Percentiles rank a stretch among this genome's conserved stretches.
These are phyloP conservation scores for Pristionchus entomophagus DNA, from an alignment of 2,888 invertebrate genomes.

Conservation along the genomic window DNA sequence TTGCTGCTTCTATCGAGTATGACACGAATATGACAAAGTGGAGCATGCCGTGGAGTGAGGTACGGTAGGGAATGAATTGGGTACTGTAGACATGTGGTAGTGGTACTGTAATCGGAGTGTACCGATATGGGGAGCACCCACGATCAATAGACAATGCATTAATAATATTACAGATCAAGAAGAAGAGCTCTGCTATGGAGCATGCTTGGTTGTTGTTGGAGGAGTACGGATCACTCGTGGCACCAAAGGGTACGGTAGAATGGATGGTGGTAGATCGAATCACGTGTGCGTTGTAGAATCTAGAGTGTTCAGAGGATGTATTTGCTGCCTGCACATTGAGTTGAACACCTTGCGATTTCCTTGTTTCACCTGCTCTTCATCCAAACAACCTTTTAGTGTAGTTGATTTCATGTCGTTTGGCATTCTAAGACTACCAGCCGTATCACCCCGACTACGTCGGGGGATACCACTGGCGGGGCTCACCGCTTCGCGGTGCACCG, in stretches of 20 bases:
- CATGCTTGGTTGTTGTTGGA: constrained; percentile 40
- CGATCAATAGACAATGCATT: not conserved
- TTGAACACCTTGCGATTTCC: too few relatives aligned
- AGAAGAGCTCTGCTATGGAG: not conserved
- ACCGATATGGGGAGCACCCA: not conserved
- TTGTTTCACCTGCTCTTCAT: too few relatives aligned
- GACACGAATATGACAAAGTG: not conserved
- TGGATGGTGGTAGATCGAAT: too few relatives aligned
- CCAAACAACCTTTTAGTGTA: too few relatives aligned
- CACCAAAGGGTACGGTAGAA: constrained; percentile 5
- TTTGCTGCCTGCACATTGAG: too few relatives aligned
- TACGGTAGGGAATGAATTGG: constrained; percentile 43
- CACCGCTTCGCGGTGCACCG: too few relatives aligned
- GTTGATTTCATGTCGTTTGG: too few relatives aligned
- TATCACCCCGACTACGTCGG: too few relatives aligned
- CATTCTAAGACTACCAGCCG: too few relatives aligned
- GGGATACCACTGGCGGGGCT: too few relatives aligned
- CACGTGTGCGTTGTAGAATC: too few relatives aligned
- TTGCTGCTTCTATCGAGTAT: not conserved
- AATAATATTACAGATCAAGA: not conserved
- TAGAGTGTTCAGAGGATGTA: too few relatives aligned
- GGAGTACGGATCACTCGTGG: constrained; percentile 22
- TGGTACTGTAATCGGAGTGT: not conserved
- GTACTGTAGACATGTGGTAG: not conserved
- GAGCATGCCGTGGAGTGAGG: constrained; percentile 36